Conservation (phyloP, 2,113 vertebrate genomes). For the Geothlypis trichas region DNA sequence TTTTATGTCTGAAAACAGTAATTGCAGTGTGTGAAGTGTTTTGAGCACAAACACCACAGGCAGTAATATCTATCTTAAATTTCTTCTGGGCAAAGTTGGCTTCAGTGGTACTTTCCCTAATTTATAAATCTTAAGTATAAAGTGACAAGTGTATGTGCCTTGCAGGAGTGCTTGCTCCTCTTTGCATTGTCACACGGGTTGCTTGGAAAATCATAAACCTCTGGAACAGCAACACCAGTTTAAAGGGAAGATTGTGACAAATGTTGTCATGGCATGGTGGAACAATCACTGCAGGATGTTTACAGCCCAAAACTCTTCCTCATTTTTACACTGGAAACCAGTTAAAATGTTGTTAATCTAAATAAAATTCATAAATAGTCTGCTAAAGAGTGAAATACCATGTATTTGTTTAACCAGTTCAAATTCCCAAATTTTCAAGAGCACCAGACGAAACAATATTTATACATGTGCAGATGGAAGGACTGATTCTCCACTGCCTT, state of each 20-base stretch:
- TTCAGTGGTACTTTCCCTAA: constrained; percentile 52
- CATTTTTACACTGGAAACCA: neutral
- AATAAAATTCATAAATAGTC: neutral
- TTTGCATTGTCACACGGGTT: constrained; percentile 12
- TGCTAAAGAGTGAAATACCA: neutral
- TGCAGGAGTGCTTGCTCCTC: constrained; percentile 21
- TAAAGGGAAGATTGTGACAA: neutral
- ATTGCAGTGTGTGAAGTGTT: constrained; percentile 53
- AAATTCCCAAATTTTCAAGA: neutral
- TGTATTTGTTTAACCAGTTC: neutral
- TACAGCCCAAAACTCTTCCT: neutral
- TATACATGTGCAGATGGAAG: neutral
- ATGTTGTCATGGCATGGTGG: neutral
- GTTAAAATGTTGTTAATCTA: neutral
- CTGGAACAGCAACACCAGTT: neutral
- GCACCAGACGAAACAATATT: neutral
- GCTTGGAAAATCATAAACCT: neutral
- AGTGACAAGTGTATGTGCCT: constrained; percentile 42
- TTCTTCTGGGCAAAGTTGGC: constrained; percentile 48
- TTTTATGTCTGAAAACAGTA: constrained; percentile 43
- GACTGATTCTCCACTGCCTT: neutral
- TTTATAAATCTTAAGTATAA: constrained; percentile 51
- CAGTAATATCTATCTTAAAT: constrained; percentile 62
- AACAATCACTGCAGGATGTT: neutral
- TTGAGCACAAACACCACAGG: constrained; percentile 42